These are phyloP conservation scores for Helicorthomorpha holstii DNA, from an alignment of 1,140 invertebrate species.

Conservation along the genomic window DNA sequence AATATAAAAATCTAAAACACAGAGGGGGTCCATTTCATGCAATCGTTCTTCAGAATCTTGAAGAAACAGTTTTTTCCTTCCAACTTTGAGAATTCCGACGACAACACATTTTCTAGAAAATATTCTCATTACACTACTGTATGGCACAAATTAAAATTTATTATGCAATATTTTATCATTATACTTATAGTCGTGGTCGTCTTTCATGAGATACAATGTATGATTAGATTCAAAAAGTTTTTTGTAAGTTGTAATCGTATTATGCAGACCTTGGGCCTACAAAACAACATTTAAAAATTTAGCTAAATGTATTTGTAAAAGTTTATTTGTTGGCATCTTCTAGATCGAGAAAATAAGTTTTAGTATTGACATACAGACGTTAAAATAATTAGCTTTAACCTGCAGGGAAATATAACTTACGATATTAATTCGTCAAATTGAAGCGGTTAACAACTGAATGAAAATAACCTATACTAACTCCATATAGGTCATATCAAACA, in stretches of 20 bases:
- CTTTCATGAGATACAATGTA: conserved; percentile 26
- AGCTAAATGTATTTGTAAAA: conserved; percentile 4
- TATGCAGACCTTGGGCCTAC: conserved; percentile 25
- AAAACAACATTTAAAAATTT: neutral
- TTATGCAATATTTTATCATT: conserved; percentile 1
- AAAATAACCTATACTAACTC: no score
- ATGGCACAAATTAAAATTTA: neutral
- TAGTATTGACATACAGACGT: conserved; percentile 1
- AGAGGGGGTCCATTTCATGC: conserved; percentile 53
- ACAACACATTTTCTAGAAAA: conserved; percentile 33
- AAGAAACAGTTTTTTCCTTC: conserved; percentile 64
- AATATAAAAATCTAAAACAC: conserved; percentile 74
- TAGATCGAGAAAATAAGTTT: neutral
- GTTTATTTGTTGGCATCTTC: conserved; percentile 1
- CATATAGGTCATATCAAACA: no score
- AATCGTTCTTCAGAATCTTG: conserved; percentile 46
- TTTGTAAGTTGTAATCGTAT: conserved; percentile 21
- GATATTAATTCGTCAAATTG: no score
- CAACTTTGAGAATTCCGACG: conserved; percentile 65
- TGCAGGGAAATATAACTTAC: no score
- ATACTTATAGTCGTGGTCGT: conserved; percentile 17
- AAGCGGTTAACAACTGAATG: no score
- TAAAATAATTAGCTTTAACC: no score
- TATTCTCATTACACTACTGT: neutral
- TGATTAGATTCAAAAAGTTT: conserved; percentile 25